Evolutionary conservation across 1,140 invertebrate genomes (phyloP).

Genomic region (Caenorhabditis tropicalis): DNA sequence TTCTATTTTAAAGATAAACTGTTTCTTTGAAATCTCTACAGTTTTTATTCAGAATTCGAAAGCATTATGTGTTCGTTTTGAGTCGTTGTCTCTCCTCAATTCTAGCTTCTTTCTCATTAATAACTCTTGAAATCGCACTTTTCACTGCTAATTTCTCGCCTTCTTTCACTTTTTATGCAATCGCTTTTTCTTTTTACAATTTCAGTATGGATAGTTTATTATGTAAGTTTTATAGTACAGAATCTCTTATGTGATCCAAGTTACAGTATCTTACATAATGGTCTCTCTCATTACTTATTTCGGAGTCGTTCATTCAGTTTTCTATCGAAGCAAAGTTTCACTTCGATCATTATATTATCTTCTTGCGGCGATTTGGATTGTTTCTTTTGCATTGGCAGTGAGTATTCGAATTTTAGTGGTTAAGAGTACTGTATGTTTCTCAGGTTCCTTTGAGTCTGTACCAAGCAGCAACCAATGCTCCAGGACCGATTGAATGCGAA

Average conservation of each 20-base stretch:
- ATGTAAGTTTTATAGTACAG: not conserved
- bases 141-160: not conserved
- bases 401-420: not conserved
- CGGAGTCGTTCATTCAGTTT: not conserved
- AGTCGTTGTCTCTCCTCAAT: not conserved
- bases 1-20: too few species aligned
- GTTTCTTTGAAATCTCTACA: not conserved
- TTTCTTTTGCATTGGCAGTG: not conserved
- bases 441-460: not conserved
- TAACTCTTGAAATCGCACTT: not conserved
- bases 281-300: not conserved
- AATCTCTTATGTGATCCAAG: not conserved
- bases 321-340: not conserved
- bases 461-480: not conserved
- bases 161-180: not conserved
- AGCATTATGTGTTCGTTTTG: not conserved
- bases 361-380: not conserved
- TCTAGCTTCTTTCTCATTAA: not conserved
- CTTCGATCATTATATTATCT: not conserved
- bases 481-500: not conserved
- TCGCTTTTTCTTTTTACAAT: not conserved
- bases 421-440: not conserved
- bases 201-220: slow-evolving; percentile 12
- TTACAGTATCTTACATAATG: slow-evolving; percentile 6
- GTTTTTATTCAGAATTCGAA: not conserved